A percentile compares a stretch with the other conserved stretches of the same genome.
Conservation (phyloP, 1,140 invertebrate species). For the Galendromus occidentalis region DNA sequence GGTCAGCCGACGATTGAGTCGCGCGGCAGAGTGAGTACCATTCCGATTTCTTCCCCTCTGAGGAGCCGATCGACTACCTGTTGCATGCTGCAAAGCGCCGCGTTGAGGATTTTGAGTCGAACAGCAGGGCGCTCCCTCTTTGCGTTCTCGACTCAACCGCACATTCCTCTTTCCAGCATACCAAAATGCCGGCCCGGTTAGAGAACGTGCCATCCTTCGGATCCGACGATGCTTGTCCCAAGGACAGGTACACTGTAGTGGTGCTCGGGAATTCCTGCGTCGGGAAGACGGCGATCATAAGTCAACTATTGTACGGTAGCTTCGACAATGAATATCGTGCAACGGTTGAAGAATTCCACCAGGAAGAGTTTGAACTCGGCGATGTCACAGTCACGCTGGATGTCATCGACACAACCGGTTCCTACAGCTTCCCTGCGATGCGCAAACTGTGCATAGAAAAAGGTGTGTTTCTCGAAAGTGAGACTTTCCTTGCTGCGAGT, state of each 20-base stretch:
- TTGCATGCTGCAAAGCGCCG: too few relatives aligned
- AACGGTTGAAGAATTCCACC: conserved; percentile 5
- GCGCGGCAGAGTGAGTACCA: too few relatives aligned
- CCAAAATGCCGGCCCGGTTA: background rate
- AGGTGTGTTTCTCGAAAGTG: background rate
- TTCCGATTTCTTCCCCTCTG: too few relatives aligned
- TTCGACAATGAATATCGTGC: conserved; percentile 1
- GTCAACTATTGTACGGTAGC: background rate
- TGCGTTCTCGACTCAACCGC: too few relatives aligned
- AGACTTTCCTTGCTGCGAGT: too few relatives aligned
- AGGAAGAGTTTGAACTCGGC: conserved; percentile 8
- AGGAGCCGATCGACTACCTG: too few relatives aligned
- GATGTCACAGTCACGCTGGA: background rate
- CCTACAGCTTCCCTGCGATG: conserved; percentile 9
- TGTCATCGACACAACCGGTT: conserved; percentile 24
- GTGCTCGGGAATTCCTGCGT: conserved; percentile 20
- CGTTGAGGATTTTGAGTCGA: too few relatives aligned
- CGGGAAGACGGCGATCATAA: conserved; percentile 1
- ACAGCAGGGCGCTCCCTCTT: too few relatives aligned
- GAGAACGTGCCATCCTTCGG: background rate
- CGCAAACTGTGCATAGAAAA: background rate
- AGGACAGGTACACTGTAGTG: conserved; percentile 53
- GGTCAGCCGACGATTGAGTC: too few relatives aligned
- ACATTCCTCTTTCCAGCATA: too few relatives aligned
- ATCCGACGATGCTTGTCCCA: conserved; percentile 16